These are phyloP conservation scores for Alligator mississippiensis DNA, from an alignment of 2,113 vertebrate species.

Conservation along the genomic window DNA sequence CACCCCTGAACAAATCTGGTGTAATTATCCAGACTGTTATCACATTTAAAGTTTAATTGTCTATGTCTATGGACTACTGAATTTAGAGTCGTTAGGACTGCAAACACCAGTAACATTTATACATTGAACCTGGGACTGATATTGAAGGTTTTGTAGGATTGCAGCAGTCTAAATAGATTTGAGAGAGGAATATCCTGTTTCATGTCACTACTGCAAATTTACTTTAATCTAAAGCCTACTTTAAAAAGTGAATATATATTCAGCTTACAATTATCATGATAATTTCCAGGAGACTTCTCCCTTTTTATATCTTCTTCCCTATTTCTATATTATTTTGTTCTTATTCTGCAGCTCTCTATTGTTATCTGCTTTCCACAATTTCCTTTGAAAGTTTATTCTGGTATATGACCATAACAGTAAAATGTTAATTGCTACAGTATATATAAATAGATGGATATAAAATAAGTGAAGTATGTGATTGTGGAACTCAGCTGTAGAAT, in stretches of 20 bases:
- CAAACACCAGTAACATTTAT: neutral
- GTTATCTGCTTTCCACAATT: neutral
- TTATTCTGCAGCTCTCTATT: neutral
- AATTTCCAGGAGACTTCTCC: neutral
- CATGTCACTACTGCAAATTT: neutral
- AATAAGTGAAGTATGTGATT: neutral
- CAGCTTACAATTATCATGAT: neutral
- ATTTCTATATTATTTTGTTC: neutral
- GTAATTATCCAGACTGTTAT: neutral
- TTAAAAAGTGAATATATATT: neutral
- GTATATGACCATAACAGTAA: neutral
- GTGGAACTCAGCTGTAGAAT: neutral
- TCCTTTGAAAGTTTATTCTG: neutral
- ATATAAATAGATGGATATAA: neutral
- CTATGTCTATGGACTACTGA: neutral
- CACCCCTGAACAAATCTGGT: neutral
- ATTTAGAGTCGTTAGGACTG: too few species aligned
- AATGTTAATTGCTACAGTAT: neutral
- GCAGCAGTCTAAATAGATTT: neutral
- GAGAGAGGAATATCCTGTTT: fast-evolving
- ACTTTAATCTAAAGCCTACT: neutral
- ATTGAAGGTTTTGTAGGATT: neutral
- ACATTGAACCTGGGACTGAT: neutral
- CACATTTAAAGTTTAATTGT: neutral
- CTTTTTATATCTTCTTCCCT: neutral